Evolutionary conservation across 2,797 vertebrate genomes (phyloP), one percentile per base, ranked within the genome.

Genomic region (Apogon hyalosoma): DNA sequence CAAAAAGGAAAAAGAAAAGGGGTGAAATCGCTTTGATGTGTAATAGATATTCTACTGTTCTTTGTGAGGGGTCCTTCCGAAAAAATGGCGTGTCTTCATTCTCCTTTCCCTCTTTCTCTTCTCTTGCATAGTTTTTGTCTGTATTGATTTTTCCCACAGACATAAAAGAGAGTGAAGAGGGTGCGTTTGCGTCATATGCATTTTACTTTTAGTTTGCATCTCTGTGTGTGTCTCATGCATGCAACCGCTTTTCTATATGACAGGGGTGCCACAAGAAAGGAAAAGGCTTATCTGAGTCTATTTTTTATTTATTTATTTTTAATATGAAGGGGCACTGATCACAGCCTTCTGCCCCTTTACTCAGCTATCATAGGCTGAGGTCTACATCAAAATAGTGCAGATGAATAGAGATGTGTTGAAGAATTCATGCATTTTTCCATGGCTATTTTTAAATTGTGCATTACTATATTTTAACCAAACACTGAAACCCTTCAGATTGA

Each of bases 11-110:
- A 47, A 55, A 55, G 24, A 61, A 51, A 59, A 21, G 36, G 12
- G 21, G 47, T 28, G 50, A 78, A 46, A 50, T 18, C 13, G 40
- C 85, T 86, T 87, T 87, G 80, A 85, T 85, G 77, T 86, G 74
- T 72, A 85, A 84, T 68, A 82, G 72, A 73, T 79, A 63, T 47
- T 81, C 31, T 59, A 10, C 50, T 62, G 66, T 83, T 82, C 64
- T 45, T 70, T 83, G 75, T 79, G 74, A 74, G 62, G 38, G 45
- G 31, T 45, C 53, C 14, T 50, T 45, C 46, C 4, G 21, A 41
- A 75, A 47, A 71, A 70, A 77, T 45, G 3, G 1, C 33, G 41
- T 21, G 40, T 61, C 63, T 75, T 55, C 18, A 28, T 41, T 56
- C 41, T 54, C 69, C 31, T 31, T 52, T 33, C 33, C 31, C 38